Percentiles rank a stretch among this genome's conserved stretches.
phyloP scores from a whole-genome alignment of 2,113 vertebrate genomes.

The Pelusios castaneus region DNA sequence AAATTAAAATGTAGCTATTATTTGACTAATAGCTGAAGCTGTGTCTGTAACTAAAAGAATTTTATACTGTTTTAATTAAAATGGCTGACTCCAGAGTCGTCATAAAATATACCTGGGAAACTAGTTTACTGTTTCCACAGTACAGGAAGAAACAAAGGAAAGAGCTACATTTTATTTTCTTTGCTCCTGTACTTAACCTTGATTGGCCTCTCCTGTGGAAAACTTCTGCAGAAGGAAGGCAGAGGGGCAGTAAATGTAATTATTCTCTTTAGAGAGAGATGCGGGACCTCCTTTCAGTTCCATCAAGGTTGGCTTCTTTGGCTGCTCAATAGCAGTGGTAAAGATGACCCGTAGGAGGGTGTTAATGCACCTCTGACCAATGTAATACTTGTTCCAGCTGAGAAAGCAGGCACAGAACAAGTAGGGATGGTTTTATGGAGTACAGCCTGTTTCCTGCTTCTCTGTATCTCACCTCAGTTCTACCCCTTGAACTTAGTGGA shows the following conservation, averaged over 20 bases:
- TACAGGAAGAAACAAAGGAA: not conserved
- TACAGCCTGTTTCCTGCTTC: not conserved
- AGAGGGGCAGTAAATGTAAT: not conserved
- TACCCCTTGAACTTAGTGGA: not conserved
- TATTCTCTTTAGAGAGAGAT: not conserved
- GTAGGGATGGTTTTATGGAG: not conserved
- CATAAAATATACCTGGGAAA: accelerated
- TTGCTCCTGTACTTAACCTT: not conserved
- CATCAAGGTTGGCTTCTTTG: not conserved
- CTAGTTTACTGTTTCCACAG: not conserved
- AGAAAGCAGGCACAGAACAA: accelerated
- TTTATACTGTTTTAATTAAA: not conserved
- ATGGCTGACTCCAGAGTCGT: not conserved
- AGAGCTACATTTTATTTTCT: not conserved
- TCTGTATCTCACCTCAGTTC: not conserved
- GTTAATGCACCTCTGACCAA: not conserved
- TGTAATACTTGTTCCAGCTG: not conserved
- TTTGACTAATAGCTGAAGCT: not conserved
- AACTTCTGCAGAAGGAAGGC: not conserved
- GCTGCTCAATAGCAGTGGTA: not conserved
- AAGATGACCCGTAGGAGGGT: not conserved
- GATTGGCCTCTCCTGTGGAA: not conserved
- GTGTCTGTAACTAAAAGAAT: accelerated
- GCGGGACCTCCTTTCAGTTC: not conserved
- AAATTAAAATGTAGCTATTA: not conserved